Evolutionary conservation across 2,113 vertebrate genomes (phyloP), one percentile per base, ranked within the genome.

Genomic region (Phoenicopterus ruber): DNA sequence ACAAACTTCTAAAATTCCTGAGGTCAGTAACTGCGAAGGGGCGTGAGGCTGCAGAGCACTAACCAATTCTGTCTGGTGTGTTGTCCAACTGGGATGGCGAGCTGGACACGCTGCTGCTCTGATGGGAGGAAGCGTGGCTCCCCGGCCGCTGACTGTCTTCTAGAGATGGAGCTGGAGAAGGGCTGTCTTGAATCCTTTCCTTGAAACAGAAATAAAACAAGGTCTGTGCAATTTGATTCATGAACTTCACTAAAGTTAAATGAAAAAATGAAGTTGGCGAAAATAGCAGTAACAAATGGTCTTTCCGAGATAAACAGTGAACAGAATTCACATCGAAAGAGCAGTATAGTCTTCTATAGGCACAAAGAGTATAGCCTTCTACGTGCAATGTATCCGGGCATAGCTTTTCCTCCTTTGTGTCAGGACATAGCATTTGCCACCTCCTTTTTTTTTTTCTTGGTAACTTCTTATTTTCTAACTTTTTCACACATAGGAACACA

Each of bases 71-170:
- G 87, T 99, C 99, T 0, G 98, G 98, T 24, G 98, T 98, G 86
- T 96, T 98, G 82, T 98, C 98, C 94, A 98, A 76, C 73, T 98
- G 98, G 44, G 98, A 98, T 0, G 98, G 98, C 11, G 99, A 99
- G 97, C 99, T 99, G 97, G 99, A 99, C 80, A 98, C 97, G 8
- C 99, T 99, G 98, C 99, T 99, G 97, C 98, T 99, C 81, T 98
- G 98, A 83, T 99, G 98, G 2, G 99, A 99, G 93, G 99, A 99
- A 5, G 98, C 97, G 52, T 99, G 99, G 91, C 98, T 99, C 89
- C 98, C 98, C 17, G 98, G 98, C 17, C 94, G 95, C 71, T 98
- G 98, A 50, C 95, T 98, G 40, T 99, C 99, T 77, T 99, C 99
- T 52, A 99, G 96, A 65, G 99, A 99, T 0, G 98, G 98, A 91